A percentile compares a stretch with the other conserved stretches of the same genome.
Conservation (phyloP, 2,797 vertebrate genomes). For the Myotis findleyi region DNA sequence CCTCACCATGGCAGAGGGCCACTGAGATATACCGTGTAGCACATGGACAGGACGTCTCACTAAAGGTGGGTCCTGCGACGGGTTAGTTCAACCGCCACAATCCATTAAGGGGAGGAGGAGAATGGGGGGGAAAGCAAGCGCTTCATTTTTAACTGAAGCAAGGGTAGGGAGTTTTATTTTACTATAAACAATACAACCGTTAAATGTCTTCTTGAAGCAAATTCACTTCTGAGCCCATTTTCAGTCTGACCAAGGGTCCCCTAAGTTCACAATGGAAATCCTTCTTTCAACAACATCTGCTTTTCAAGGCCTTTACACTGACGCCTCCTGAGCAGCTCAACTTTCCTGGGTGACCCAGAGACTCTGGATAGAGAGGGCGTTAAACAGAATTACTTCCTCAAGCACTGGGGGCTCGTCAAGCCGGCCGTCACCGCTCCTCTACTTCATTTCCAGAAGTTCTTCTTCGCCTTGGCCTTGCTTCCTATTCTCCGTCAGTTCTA, state of each 20-base stretch:
- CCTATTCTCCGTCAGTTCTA: not conserved
- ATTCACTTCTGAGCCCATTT: constrained; percentile 76
- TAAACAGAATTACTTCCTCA: not conserved
- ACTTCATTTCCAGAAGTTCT: not conserved
- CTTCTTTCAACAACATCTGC: not conserved
- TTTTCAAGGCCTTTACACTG: not conserved
- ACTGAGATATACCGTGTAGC: constrained; percentile 62
- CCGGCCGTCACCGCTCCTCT: not conserved
- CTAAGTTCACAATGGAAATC: constrained; percentile 81
- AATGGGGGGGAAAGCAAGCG: constrained; percentile 59
- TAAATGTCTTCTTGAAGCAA: constrained; percentile 77
- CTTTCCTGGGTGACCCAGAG: not conserved
- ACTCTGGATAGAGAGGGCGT: not conserved
- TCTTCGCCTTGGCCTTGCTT: not conserved
- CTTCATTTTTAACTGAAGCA: constrained; percentile 74
- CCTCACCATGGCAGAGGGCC: constrained; percentile 69
- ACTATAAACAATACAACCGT: constrained; percentile 76
- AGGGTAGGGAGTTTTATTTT: constrained; percentile 67
- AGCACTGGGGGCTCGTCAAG: not conserved
- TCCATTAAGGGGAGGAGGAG: constrained; percentile 65
- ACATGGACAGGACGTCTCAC: constrained; percentile 62
- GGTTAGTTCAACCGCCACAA: constrained; percentile 65
- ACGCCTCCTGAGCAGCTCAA: not conserved
- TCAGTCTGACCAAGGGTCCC: constrained; percentile 79
- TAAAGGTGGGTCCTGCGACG: constrained; percentile 59